Evolutionary conservation across 2,888 invertebrate genomes (phyloP).

Genomic region (Therioaphis trifolii): DNA sequence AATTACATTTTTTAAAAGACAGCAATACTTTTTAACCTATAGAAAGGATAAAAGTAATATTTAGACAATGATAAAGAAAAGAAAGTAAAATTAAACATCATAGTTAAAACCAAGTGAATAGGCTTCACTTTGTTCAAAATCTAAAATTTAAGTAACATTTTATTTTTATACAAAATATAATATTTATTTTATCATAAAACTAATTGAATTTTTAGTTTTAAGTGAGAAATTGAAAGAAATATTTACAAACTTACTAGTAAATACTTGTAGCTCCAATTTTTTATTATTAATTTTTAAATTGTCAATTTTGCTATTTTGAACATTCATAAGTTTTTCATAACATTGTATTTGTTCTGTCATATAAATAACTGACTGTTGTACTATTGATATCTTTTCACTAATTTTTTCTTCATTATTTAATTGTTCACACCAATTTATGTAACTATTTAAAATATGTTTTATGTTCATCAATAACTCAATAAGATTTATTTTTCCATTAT

Average conservation of each 20-base stretch:
- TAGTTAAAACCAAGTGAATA: no score
- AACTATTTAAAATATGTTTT: conserved; percentile 29
- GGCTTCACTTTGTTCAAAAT: no score
- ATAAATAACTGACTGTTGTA: conserved; percentile 11
- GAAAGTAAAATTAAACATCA: no score
- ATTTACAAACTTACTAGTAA: conserved; percentile 38
- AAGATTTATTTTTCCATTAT: conserved; percentile 37
- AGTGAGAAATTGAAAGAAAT: no score
- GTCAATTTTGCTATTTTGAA: conserved; percentile 20
- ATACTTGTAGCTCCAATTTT: conserved; percentile 32
- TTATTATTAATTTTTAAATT: conserved; percentile 36
- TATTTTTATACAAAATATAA: no score
- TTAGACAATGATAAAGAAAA: no score
- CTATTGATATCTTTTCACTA: neutral
- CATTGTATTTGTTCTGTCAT: conserved; percentile 22
- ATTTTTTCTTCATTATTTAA: conserved; percentile 25
- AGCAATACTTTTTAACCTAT: no score
- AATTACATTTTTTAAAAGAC: no score
- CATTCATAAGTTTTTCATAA: conserved; percentile 7
- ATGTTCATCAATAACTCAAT: conserved; percentile 16
- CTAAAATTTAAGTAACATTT: no score
- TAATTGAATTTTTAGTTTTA: no score
- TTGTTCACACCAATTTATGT: conserved; percentile 45
- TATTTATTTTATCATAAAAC: no score
- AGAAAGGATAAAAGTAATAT: no score